Base-by-base conservation (phyloP, 1,140 invertebrate genomes). In the Conus ventricosus region DNA sequence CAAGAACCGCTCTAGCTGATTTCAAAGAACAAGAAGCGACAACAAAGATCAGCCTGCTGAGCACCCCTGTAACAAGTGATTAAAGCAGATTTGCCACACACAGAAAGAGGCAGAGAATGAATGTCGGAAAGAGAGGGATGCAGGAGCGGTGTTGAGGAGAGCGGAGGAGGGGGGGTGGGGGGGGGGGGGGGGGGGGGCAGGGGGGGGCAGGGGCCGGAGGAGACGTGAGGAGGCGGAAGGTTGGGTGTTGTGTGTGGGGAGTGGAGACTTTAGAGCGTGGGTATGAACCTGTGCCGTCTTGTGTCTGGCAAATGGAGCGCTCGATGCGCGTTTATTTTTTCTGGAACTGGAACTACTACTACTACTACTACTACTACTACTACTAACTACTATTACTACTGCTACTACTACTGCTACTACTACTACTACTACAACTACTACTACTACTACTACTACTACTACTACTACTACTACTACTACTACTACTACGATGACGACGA, bases 351-450 rank as follows among this genome's bases (percentile, higher is more conserved):
- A 84, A 84, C 75, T 83, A 88, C 76, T 83, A 84, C 75, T 88
- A 88, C 87, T 83, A 88, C 76, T 88, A 88, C 87, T 51, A 84
- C 87, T 87, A 87, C 87, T 57, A 88, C 87, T 88, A 88, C 76
- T 88, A 88, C 87, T 20, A n/a, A 4, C 87, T 84, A 84, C 7
- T 39, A 39, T 3, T 39, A 39, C 39, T 0, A 39, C 39, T 39
- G 3, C 39, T 39, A 39, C 39, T 39, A 39, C 39, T 39, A 39
- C 39, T 39, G 3, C 39, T 0, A 39, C 3, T 83, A 88, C 76
- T 88, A 88, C 87, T 51, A 84, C 87, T 87, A 88, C 76, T 83
- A 84, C 75, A 84, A 88, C 87, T 83, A 88, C 76, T 88, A 88
- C 87, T 51, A 84, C 87, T 87, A 87, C 87, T 57, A 88, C 87